Evolutionary conservation across 2,797 vertebrate genomes (phyloP), one percentile per base, ranked within the genome.

Genomic region (Chaunax sp.): DNA sequence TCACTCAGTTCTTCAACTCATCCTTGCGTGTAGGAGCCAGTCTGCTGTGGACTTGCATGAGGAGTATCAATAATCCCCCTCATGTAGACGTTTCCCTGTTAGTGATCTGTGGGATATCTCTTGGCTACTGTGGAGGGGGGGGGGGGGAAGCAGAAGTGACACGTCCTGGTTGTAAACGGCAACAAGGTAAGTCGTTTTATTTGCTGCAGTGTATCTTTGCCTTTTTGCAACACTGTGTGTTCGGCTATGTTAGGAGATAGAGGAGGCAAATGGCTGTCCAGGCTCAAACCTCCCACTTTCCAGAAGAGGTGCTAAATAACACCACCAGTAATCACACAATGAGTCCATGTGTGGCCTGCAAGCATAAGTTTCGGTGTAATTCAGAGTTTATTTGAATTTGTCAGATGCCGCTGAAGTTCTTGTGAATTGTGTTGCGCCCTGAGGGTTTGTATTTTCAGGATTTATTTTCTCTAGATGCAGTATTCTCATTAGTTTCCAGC

Each of bases 1-100:
- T 75, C 68, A 63, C 75, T 78, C 82, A 82, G 65, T 87, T 83
- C 68, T 67, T 84, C 78, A 85, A 85, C 85, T 89, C 88, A 84
- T 92, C 85, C 64, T 75, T 79, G 72, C 75, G 78, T 54, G 30
- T 61, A 72, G 82, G 77, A 88, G 81, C 83, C 87, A 80, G 77
- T 83, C 79, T 83, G 83, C 86, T 76, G 75, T 68, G 73, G 87
- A 87, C 85, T 80, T 83, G 68, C 71, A 75, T 70, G 69, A 76
- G 57, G 69, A 69, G 54, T 75, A 73, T 79, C 75, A 77, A 63
- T 79, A 63, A 73, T 68, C 64, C 37, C 30, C 51, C 62, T 70
- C 51, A 61, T 56, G 72, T 78, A 67, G 72, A 75, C 78, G 58
- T 65, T 59, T 30, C 14, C 47, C 22, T 14, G 18, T 52, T 35